phyloP scores from a whole-genome alignment of 2,888 invertebrate species.

The Endomychus coccineus region DNA sequence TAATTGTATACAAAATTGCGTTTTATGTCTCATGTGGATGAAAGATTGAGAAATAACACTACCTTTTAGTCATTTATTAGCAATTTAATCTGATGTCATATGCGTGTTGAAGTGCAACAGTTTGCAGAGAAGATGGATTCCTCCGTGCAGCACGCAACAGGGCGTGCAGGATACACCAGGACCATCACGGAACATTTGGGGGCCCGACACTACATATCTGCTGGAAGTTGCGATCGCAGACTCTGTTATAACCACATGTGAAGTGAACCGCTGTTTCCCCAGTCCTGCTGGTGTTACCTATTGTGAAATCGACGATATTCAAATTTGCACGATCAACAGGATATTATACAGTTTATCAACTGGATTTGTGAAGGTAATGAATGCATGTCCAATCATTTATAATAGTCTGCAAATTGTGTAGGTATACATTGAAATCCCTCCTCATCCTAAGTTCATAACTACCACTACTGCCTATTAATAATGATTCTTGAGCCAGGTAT shows the following conservation, averaged over 20 bases:
- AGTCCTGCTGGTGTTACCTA: background rate
- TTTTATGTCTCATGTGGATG: no score
- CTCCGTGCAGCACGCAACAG: slow-evolving; percentile 39
- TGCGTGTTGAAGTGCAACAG: slow-evolving; percentile 31
- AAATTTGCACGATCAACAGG: no score
- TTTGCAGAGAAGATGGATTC: slow-evolving; percentile 33
- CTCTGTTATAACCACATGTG: slow-evolving; percentile 4
- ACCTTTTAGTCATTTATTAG: slow-evolving; percentile 22
- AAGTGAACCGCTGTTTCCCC: no score
- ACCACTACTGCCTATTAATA: no score
- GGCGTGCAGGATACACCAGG: slow-evolving; percentile 37
- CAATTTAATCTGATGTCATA: slow-evolving; percentile 27
- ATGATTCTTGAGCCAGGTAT: no score
- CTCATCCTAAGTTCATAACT: no score
- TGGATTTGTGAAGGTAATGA: no score
- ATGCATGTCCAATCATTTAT: no score
- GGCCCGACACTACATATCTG: slow-evolving; percentile 29
- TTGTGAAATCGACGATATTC: background rate
- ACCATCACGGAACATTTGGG: slow-evolving; percentile 39
- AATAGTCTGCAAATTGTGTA: no score
- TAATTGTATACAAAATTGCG: no score
- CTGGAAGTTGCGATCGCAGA: slow-evolving; percentile 24
- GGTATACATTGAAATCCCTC: no score
- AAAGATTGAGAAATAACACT: slow-evolving; percentile 24
- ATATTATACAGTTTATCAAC: no score